Evolutionary conservation across 2,888 invertebrate species (phyloP).

Genomic region (Nasonovia ribisnigri): DNA sequence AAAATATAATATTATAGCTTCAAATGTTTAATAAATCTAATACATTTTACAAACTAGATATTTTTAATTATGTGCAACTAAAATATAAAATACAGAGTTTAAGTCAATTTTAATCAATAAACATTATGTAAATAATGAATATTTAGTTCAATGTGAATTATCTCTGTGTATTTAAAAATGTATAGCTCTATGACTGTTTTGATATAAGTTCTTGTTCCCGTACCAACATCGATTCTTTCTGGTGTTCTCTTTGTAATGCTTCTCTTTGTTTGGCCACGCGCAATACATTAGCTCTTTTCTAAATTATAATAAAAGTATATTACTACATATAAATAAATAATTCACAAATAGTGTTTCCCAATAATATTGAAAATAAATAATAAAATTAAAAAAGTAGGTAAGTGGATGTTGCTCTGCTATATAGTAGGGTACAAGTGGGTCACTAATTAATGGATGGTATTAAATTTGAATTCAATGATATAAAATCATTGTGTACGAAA

Average conservation of each 20-base stretch:
- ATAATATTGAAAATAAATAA: neutral
- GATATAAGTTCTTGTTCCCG: slow-evolving; percentile 60
- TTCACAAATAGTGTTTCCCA: neutral
- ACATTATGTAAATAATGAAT: neutral
- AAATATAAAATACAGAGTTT: neutral
- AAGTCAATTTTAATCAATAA: neutral
- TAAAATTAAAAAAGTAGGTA: too few species aligned
- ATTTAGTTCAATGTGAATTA: too few species aligned
- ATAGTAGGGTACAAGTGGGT: too few species aligned
- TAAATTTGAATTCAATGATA: too few species aligned
- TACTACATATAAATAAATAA: neutral
- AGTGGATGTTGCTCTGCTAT: too few species aligned
- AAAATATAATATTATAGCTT: neutral
- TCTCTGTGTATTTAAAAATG: neutral
- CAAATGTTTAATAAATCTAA: neutral
- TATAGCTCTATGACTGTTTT: slow-evolving; percentile 24
- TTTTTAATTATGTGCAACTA: neutral
- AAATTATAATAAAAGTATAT: neutral
- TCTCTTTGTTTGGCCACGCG: slow-evolving; percentile 60
- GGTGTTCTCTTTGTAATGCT: slow-evolving; percentile 60
- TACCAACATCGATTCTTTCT: slow-evolving; percentile 56
- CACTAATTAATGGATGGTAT: too few species aligned
- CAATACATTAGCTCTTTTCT: slow-evolving; percentile 47
- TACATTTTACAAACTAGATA: neutral
- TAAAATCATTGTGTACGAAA: too few species aligned